Conservation (phyloP, 2,797 vertebrate species). For the Nannoperca obscura region DNA sequence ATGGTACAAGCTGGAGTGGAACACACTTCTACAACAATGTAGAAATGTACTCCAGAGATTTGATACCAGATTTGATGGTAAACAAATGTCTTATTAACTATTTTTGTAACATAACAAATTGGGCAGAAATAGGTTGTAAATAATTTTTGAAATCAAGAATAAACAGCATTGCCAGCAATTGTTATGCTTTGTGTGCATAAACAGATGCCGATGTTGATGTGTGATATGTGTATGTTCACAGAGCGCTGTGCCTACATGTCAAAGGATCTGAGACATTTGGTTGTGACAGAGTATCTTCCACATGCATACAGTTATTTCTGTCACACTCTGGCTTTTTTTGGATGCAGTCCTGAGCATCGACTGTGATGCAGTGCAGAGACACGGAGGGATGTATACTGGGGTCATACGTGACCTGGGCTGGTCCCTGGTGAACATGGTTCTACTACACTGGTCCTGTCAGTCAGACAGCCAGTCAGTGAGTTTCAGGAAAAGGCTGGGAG, state of each 20-base stretch:
- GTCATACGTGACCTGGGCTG: constrained; percentile 71
- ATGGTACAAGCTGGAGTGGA: constrained; percentile 9
- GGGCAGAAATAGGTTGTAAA: neutral
- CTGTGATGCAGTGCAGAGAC: constrained; percentile 56
- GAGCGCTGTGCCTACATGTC: constrained; percentile 49
- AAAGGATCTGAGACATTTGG: constrained; percentile 59
- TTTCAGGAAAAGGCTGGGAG: constrained; percentile 49
- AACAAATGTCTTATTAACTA: constrained; percentile 24
- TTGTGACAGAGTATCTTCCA: constrained; percentile 60
- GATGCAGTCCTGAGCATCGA: constrained; percentile 46
- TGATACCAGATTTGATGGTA: constrained; percentile 9
- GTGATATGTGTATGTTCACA: constrained; percentile 40
- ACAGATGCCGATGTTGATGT: constrained; percentile 17
- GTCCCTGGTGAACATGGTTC: constrained; percentile 79
- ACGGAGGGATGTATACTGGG: constrained; percentile 61
- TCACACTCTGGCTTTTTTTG: constrained; percentile 46
- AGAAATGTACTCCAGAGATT: constrained; percentile 15
- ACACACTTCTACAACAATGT: neutral
- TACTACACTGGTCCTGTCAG: constrained; percentile 81
- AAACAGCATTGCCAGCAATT: constrained; percentile 27
- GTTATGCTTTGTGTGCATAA: constrained; percentile 38
- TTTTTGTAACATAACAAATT: constrained; percentile 29
- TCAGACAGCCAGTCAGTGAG: constrained; percentile 65
- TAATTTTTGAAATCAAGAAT: constrained; percentile 25
- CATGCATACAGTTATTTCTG: constrained; percentile 56